These are phyloP conservation scores for Serranus cabrilla DNA, from an alignment of 2,797 vertebrate species.

Conservation along the genomic window DNA sequence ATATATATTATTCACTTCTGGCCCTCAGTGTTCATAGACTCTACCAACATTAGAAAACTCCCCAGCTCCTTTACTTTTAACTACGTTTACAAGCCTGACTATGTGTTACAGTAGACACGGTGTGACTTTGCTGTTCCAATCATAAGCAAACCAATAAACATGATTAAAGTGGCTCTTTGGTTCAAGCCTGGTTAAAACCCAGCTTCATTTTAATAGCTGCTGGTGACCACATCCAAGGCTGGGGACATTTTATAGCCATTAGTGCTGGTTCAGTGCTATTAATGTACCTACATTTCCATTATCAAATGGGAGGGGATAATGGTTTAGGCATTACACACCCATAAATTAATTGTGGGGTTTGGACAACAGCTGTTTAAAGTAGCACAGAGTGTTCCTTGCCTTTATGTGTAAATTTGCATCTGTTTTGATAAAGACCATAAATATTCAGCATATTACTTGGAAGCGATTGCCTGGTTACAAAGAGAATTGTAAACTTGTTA, in stretches of 20 bases:
- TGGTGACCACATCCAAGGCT: background rate
- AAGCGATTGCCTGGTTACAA: too few species aligned
- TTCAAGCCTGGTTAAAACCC: slow-evolving; percentile 18
- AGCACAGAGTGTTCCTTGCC: background rate
- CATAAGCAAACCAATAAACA: slow-evolving; percentile 22
- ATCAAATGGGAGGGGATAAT: background rate
- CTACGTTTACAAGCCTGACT: background rate
- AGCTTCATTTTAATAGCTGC: slow-evolving; percentile 11
- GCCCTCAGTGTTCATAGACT: background rate
- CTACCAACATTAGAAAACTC: background rate
- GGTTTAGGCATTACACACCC: background rate
- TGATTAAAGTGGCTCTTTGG: background rate
- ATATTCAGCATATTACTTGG: background rate
- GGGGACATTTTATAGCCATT: background rate
- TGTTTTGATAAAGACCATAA: background rate
- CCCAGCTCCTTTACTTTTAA: background rate
- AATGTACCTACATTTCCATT: slow-evolving; percentile 29
- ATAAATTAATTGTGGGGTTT: background rate
- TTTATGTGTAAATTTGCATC: background rate
- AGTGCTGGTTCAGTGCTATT: slow-evolving; percentile 19
- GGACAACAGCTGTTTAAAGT: background rate
- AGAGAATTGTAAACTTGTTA: too few species aligned
- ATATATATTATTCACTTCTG: slow-evolving; percentile 10
- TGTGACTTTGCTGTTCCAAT: background rate
- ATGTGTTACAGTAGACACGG: background rate